Evolutionary conservation across 2,888 invertebrate genomes (phyloP), one percentile per base, ranked within the genome.

Genomic region (Cheilosia vernalis): DNA sequence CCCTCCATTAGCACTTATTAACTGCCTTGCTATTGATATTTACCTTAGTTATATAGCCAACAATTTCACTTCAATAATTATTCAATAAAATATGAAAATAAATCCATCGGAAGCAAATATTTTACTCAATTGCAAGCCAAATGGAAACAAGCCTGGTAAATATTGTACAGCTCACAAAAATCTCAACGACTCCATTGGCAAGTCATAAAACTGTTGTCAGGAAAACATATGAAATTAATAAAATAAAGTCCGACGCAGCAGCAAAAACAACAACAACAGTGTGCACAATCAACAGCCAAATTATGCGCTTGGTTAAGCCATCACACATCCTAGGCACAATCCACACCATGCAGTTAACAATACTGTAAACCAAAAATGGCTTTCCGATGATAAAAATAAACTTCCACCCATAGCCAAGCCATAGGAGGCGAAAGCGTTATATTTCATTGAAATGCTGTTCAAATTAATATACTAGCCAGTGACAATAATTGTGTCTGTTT

Each of bases 341-440:
- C 69, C 61, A 6, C 17, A 61, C 27, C 44, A 27, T 47, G 49
- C 51, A 61, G 55, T 61, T 69, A 61, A 69, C 66, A 67, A 67
- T 51, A 51, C 63, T 58, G 66, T 76, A 58, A 66, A 66, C 56
- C 76, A 40, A 60, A 53, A 67, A 53, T 61, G 53, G 61, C 24
- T 60, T 76, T 67, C 60, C 76, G 76, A 67, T 76, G 76, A 67
- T 60, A 76, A 67, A 67, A 30, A 67, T 49, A 42, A 60, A 76
- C 40, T 53, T 40, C 40, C 30, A 5, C 15, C 30, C 17, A 15
- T 10, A 63, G 33, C 30, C 17, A 15, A 63, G 33, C 30, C 17
- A 15, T 10, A 63, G 33, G 9, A 30, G 9, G 24, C 21, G 37
- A 37, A 27, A 13, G 19, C 13, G 3, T 15, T n/a, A 21, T 74